Percentiles rank a stretch among this genome's conserved stretches.
These are phyloP conservation scores for Gorsachius magnificus DNA, from an alignment of 2,797 vertebrate species.

Conservation along the genomic window DNA sequence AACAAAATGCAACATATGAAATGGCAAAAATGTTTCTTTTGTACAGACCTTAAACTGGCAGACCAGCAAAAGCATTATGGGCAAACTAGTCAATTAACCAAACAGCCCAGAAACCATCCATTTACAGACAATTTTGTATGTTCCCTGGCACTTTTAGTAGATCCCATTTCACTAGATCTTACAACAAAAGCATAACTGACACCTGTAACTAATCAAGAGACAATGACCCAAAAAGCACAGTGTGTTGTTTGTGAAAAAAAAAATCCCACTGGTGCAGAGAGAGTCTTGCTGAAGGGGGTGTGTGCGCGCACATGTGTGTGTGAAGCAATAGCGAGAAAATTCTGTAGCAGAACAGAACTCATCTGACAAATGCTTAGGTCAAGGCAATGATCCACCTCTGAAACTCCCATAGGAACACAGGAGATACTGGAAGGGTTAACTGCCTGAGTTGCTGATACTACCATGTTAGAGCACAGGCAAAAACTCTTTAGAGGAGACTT, in stretches of 20 bases:
- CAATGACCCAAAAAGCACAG: not conserved
- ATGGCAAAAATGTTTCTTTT: not conserved
- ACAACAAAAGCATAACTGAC: not conserved
- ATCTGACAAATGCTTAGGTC: not conserved
- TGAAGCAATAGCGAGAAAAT: not conserved
- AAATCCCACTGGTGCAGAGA: not conserved
- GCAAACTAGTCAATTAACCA: not conserved
- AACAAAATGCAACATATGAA: not conserved
- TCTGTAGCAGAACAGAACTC: not conserved
- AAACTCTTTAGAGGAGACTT: not conserved
- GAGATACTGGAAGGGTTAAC: not conserved
- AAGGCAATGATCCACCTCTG: not conserved
- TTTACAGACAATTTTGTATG: not conserved
- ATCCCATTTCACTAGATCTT: not conserved
- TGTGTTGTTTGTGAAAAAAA: not conserved
- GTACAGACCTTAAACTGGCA: not conserved
- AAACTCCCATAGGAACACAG: not conserved
- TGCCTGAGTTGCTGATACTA: not conserved
- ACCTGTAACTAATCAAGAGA: not conserved
- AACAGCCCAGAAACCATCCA: not conserved
- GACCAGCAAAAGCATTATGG: not conserved
- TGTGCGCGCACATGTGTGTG: fast-evolving
- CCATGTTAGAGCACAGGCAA: not conserved
- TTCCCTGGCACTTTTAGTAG: not conserved
- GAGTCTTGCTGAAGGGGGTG: fast-evolving